phyloP scores from a whole-genome alignment of 2,113 vertebrate genomes.

The Cercopithecus mona region DNA sequence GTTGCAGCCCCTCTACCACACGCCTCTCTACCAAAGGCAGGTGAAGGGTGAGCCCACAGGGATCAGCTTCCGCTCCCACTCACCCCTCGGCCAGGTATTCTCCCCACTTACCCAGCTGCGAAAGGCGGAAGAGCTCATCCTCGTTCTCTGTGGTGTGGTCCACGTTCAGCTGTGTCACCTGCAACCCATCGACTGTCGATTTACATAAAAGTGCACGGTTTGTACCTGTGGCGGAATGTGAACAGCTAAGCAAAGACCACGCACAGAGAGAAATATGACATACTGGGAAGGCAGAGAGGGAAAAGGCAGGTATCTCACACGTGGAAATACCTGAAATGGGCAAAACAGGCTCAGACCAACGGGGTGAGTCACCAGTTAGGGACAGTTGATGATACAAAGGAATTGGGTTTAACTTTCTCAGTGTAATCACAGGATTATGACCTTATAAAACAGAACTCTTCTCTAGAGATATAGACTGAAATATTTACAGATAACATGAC shows the following conservation, averaged over 20 bases:
- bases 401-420: not conserved
- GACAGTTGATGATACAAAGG: not conserved
- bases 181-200: slow-evolving; percentile 94
- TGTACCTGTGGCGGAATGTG: slow-evolving; percentile 86
- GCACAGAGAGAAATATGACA: not conserved
- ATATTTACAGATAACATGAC: not conserved
- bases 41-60: accelerated
- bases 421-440: not conserved
- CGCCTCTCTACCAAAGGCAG: not conserved
- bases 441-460: not conserved
- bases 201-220: slow-evolving; percentile 96
- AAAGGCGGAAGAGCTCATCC: slow-evolving; percentile 95
- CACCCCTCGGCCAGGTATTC: accelerated
- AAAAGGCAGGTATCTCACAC: not conserved
- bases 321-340: not conserved
- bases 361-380: not conserved
- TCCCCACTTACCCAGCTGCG: slow-evolving; percentile 90
- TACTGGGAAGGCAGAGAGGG: not conserved
- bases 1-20: too few relatives aligned
- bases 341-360: not conserved
- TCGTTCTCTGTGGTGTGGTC: slow-evolving; percentile 96
- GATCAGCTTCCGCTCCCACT: too few relatives aligned
- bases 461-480: not conserved
- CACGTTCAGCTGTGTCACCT: slow-evolving; percentile 95
- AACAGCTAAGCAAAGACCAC: slow-evolving; percentile 66